A percentile compares a stretch with the other conserved stretches of the same genome.
Evolutionary conservation across 2,888 invertebrate genomes (phyloP).

Genomic region (Hyles lineata): DNA sequence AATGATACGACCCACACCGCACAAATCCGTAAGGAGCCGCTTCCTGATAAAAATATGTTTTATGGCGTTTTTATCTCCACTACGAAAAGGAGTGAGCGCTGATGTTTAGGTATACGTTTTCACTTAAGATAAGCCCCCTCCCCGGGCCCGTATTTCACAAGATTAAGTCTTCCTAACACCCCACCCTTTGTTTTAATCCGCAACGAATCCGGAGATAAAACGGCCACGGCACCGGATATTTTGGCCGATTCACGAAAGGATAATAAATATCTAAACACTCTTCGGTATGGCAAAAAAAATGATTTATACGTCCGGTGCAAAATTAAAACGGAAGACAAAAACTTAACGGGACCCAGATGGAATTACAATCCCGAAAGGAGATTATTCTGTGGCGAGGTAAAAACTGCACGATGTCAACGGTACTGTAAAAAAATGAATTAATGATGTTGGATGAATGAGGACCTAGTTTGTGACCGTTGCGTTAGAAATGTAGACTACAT

Average conservation of each 20-base stretch:
- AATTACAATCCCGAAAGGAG: conserved; percentile 18
- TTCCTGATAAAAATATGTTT: conserved; percentile 21
- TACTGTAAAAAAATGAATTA: conserved; percentile 9
- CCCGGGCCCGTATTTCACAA: conserved; percentile 62
- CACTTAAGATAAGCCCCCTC: conserved; percentile 64
- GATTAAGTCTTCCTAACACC: conserved; percentile 59
- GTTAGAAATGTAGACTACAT: not conserved
- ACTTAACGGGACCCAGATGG: conserved; percentile 22
- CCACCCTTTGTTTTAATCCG: conserved; percentile 64
- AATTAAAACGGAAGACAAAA: conserved; percentile 24
- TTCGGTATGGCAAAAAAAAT: conserved; percentile 22
- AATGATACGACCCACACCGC: not conserved
- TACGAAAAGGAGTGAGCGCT: conserved; percentile 49
- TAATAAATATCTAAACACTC: conserved; percentile 28
- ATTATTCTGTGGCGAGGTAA: conserved; percentile 16
- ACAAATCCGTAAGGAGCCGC: conserved; percentile 33
- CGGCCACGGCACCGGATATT: conserved; percentile 46
- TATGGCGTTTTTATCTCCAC: conserved; percentile 36
- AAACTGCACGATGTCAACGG: conserved; percentile 12
- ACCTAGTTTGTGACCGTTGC: not conserved
- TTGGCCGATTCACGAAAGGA: conserved; percentile 25
- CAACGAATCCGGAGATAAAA: conserved; percentile 61
- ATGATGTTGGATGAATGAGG: not conserved
- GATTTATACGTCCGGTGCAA: conserved; percentile 21
- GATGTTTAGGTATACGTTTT: conserved; percentile 63